Conservation (phyloP, 2,888 invertebrate species). For the Nephrotoma flavescens region DNA sequence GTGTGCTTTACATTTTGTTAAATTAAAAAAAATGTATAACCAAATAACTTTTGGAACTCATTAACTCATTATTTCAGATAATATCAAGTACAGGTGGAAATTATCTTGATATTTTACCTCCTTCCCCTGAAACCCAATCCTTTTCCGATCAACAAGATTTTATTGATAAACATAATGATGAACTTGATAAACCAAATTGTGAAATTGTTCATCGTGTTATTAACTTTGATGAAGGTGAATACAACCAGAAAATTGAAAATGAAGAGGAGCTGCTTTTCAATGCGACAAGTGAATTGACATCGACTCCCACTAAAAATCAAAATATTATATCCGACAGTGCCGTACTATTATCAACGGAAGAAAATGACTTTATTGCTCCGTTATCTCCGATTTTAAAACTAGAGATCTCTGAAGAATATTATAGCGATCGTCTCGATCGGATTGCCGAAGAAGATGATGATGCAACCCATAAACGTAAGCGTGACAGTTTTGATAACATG, state of each 20-base stretch:
- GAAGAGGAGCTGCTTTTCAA: not conserved
- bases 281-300: not conserved
- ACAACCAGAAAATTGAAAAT: conserved; percentile 11
- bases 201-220: not conserved
- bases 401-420: not conserved
- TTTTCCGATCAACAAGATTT: conserved; percentile 12
- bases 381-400: conserved; percentile 26
- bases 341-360: conserved; percentile 14
- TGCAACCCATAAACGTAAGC: conserved; percentile 23
- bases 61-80: conserved; percentile 20
- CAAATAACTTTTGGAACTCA: not conserved
- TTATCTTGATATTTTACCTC: conserved; percentile 24
- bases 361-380: conserved; percentile 18
- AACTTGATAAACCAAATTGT: not conserved
- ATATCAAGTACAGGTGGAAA: conserved; percentile 33
- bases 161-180: not conserved
- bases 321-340: conserved; percentile 12
- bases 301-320: not conserved
- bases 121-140: conserved; percentile 12
- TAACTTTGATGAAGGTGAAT: conserved; percentile 7
- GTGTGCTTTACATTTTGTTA: not conserved
- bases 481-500: conserved; percentile 28
- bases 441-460: conserved; percentile 31
- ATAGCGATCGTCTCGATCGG: conserved; percentile 12
- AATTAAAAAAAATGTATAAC: not conserved